A percentile compares a stretch with the other conserved stretches of the same genome.
Evolutionary conservation across 2,113 vertebrate genomes (phyloP).

Genomic region (Pelmatolapia mariae): DNA sequence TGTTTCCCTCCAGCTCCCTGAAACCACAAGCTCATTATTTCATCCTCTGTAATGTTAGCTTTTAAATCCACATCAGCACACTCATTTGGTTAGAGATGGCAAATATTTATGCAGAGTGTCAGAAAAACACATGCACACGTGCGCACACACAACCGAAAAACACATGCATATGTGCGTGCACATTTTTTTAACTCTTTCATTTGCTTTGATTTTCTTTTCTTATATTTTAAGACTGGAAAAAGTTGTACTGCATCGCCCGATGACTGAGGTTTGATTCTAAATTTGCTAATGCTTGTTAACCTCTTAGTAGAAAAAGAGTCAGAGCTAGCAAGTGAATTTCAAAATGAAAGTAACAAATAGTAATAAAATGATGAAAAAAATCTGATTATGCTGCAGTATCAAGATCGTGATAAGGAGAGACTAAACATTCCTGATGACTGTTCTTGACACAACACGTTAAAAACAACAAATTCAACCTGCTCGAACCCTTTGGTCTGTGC

Average conservation of each 20-base stretch:
- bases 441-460: neutral
- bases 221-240: neutral
- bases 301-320: neutral
- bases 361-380: neutral
- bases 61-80: constrained; percentile 56
- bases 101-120: constrained; percentile 52
- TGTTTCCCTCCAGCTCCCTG: constrained; percentile 49
- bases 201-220: neutral
- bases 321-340: neutral
- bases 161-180: neutral
- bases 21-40: constrained; percentile 62
- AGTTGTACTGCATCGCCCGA: neutral
- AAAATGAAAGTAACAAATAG: neutral
- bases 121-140: neutral
- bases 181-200: neutral
- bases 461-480: neutral
- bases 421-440: neutral
- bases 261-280: neutral
- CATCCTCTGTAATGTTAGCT: constrained; percentile 45
- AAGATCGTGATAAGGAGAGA: neutral
- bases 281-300: neutral
- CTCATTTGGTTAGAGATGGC: constrained; percentile 43
- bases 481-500: neutral
- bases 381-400: neutral
- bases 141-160: neutral